Evolutionary conservation across 2,113 vertebrate genomes (phyloP).

Genomic region (Zosterops borbonicus): DNA sequence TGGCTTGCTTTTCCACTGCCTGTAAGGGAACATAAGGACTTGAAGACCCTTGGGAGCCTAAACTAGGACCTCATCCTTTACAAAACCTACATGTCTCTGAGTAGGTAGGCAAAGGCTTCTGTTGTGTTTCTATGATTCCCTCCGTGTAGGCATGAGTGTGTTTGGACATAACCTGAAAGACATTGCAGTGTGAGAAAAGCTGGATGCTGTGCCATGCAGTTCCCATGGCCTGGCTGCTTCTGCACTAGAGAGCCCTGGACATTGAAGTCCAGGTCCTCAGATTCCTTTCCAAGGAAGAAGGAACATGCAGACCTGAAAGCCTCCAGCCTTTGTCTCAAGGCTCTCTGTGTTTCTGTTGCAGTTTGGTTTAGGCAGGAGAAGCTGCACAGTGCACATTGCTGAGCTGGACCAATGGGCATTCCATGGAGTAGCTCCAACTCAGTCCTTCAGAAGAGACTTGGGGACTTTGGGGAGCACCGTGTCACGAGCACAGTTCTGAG

Average conservation of each 20-base stretch:
- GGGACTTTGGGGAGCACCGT: neutral
- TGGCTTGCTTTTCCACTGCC: neutral
- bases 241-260: neutral
- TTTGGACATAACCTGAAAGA: neutral
- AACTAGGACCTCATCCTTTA: neutral
- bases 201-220: neutral
- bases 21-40: neutral
- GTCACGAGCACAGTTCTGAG: neutral
- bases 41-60: neutral
- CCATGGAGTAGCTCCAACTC: neutral
- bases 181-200: neutral
- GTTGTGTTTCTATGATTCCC: neutral
- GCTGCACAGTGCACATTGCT: accelerated
- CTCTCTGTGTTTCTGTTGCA: neutral
- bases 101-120: neutral
- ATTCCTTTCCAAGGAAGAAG: neutral
- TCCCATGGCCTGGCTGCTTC: accelerated
- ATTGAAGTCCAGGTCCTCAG: neutral
- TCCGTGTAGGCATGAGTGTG: neutral
- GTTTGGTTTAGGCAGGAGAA: neutral
- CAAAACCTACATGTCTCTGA: neutral
- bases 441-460: neutral
- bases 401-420: neutral
- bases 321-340: neutral
- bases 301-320: neutral